Conservation (phyloP, 2,888 invertebrate species). For the Netelia fuscicornis region DNA sequence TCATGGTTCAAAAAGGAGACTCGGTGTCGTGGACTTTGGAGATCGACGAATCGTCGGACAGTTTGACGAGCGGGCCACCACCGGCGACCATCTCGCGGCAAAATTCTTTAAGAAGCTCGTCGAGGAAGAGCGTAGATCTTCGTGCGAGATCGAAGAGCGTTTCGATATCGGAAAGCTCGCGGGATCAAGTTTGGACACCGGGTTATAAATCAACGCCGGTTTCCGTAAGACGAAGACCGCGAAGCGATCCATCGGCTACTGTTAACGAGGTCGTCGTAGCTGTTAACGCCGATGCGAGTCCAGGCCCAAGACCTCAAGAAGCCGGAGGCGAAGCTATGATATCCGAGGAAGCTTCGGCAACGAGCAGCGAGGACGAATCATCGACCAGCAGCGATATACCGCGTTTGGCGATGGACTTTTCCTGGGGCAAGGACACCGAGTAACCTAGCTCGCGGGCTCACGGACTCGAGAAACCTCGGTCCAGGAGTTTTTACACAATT, state of each 20-base stretch:
- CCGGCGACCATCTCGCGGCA: slow-evolving; percentile 77
- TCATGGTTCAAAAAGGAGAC: slow-evolving; percentile 93
- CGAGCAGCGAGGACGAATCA: slow-evolving; percentile 83
- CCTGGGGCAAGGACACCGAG: slow-evolving; percentile 74
- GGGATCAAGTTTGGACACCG: slow-evolving; percentile 77
- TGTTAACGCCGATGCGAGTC: slow-evolving; percentile 84
- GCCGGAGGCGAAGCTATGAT: slow-evolving; percentile 90
- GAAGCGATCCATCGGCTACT: slow-evolving; percentile 83
- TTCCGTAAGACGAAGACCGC: slow-evolving; percentile 74
- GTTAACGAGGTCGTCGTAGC: slow-evolving; percentile 83
- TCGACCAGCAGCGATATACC: slow-evolving; percentile 83
- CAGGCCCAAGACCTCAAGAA: slow-evolving; percentile 88
- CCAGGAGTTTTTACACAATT: slow-evolving; percentile 10
- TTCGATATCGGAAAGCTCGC: slow-evolving; percentile 76
- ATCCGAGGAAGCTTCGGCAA: slow-evolving; percentile 85
- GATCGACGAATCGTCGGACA: slow-evolving; percentile 86
- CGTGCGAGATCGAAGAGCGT: slow-evolving; percentile 82
- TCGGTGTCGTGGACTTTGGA: slow-evolving; percentile 95
- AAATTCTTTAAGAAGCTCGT: slow-evolving; percentile 78
- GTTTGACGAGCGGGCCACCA: slow-evolving; percentile 65
- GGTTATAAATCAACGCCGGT: slow-evolving; percentile 80
- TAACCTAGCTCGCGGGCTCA: slow-evolving; percentile 49
- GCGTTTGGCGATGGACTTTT: slow-evolving; percentile 75
- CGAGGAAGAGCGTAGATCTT: slow-evolving; percentile 75
- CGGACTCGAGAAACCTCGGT: slow-evolving; percentile 11